These are phyloP conservation scores for Misgurnus mizolepis DNA, from an alignment of 2,113 vertebrate genomes.

Conservation along the genomic window DNA sequence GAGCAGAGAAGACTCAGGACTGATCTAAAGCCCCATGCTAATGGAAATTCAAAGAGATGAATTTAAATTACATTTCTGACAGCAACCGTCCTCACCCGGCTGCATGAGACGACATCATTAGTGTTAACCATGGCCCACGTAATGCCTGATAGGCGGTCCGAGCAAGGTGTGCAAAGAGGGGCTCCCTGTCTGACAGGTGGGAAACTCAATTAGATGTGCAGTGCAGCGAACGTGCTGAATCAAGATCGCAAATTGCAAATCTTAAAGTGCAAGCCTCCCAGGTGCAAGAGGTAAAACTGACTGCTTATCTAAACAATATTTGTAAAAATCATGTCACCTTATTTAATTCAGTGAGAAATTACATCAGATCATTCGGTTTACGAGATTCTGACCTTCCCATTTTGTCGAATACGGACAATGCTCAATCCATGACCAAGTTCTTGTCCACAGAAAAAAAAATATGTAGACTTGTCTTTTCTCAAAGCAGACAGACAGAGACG, in stretches of 20 bases:
- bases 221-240: slow-evolving; percentile 56
- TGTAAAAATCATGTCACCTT: too few species aligned
- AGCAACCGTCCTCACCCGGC: neutral
- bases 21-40: slow-evolving; percentile 39
- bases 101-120: slow-evolving; percentile 30
- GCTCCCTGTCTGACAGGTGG: slow-evolving; percentile 31
- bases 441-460: too few species aligned
- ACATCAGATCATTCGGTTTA: neutral
- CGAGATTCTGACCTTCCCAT: neutral
- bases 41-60: slow-evolving; percentile 56
- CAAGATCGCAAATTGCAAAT: slow-evolving; percentile 63
- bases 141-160: neutral
- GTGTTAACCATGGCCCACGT: slow-evolving; percentile 25
- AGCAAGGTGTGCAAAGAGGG: neutral
- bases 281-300: neutral
- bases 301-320: neutral
- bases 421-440: too few species aligned
- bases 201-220: slow-evolving; percentile 39
- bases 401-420: neutral
- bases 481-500: slow-evolving; percentile 26
- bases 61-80: slow-evolving; percentile 58
- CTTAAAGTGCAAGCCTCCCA: slow-evolving; percentile 39
- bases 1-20: slow-evolving; percentile 5
- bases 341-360: too few species aligned
- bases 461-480: neutral